Percentiles rank a stretch among this genome's conserved stretches.
Conservation (phyloP, 2,888 invertebrate species). For the Thera obeliscata region DNA sequence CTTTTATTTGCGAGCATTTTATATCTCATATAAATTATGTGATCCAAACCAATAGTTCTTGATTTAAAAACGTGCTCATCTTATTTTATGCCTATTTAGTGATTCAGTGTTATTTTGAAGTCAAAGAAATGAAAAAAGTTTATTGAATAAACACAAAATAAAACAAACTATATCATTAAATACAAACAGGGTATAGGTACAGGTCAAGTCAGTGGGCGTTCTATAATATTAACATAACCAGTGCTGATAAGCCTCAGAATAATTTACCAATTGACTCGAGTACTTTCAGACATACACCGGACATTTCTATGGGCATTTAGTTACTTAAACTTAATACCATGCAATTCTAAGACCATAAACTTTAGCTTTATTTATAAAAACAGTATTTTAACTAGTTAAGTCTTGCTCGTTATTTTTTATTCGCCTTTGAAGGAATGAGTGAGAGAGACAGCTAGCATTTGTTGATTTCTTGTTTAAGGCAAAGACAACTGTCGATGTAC, state of each 20-base stretch:
- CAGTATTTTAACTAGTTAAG: background rate
- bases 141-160: no score
- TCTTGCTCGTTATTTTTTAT: background rate
- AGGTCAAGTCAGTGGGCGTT: background rate
- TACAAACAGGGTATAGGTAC: background rate
- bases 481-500: no score
- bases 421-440: background rate
- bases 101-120: background rate
- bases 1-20: slow-evolving; percentile 27
- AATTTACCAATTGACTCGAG: slow-evolving; percentile 41
- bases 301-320: slow-evolving; percentile 73
- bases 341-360: slow-evolving; percentile 23
- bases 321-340: slow-evolving; percentile 16
- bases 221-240: background rate
- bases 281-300: slow-evolving; percentile 63
- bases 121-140: background rate
- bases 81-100: background rate
- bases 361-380: slow-evolving; percentile 5
- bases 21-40: slow-evolving; percentile 30
- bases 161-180: no score
- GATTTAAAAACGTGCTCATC: background rate
- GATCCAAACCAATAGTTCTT: slow-evolving; percentile 3
- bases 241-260: background rate
- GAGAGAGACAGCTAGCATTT: background rate
- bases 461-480: background rate